Conservation (phyloP, 2,888 invertebrate genomes). For the Bombyx huttoni region DNA sequence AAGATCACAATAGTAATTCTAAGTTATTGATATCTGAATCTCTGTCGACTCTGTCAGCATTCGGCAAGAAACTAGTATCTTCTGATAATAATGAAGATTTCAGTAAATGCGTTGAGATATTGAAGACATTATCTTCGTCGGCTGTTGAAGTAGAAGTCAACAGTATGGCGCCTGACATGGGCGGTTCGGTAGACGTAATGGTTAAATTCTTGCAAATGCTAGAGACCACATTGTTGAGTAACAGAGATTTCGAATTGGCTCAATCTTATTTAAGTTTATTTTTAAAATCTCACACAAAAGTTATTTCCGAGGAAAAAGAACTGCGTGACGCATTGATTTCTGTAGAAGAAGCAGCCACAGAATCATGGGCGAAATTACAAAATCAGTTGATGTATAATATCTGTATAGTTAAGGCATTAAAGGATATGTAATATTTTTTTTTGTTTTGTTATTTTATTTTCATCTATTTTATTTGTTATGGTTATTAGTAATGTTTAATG, state of each 20-base stretch:
- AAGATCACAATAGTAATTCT: slow-evolving; percentile 42
- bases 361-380: slow-evolving; percentile 78
- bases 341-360: slow-evolving; percentile 72
- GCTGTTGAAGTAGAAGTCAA: slow-evolving; percentile 90
- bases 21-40: slow-evolving; percentile 72
- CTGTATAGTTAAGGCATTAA: slow-evolving; percentile 82
- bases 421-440: slow-evolving; percentile 65
- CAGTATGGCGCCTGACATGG: slow-evolving; percentile 80
- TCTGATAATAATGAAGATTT: slow-evolving; percentile 67
- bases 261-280: slow-evolving; percentile 92
- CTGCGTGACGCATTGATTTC: slow-evolving; percentile 68
- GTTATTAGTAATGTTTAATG: not conserved
- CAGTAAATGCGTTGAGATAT: slow-evolving; percentile 68
- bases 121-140: slow-evolving; percentile 83
- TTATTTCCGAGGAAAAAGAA: slow-evolving; percentile 67
- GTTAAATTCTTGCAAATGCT: slow-evolving; percentile 84
- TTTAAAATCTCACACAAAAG: slow-evolving; percentile 82
- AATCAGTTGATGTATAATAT: slow-evolving; percentile 80
- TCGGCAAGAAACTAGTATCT: slow-evolving; percentile 75
- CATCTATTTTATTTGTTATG: not conserved
- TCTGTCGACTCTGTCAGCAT: slow-evolving; percentile 77
- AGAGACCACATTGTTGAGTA: slow-evolving; percentile 78
- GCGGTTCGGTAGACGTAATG: slow-evolving; percentile 80
- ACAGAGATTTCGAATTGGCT: slow-evolving; percentile 89
- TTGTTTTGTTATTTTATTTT: slow-evolving; percentile 5